Conservation (phyloP, 2,113 vertebrate genomes). For the Paradoxurus hermaphroditus region DNA sequence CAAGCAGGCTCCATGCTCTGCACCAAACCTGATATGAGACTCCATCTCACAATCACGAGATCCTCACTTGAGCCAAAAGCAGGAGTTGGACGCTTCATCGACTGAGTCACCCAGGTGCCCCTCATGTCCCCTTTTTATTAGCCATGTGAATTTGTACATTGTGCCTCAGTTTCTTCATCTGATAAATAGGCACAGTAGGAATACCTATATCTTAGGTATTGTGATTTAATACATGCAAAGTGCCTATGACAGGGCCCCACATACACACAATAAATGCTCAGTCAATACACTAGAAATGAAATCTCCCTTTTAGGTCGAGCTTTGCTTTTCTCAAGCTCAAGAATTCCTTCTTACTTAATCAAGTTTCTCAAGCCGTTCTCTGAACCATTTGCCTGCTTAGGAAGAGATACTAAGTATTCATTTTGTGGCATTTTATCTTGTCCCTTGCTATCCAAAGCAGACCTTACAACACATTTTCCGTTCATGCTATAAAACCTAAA, state of each 20-base stretch:
- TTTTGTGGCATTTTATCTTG: conserved; percentile 15
- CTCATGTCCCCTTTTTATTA: neutral
- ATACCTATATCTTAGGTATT: neutral
- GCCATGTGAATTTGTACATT: neutral
- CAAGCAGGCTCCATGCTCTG: too few species aligned
- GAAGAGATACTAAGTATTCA: neutral
- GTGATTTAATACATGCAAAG: neutral
- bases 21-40: too few species aligned
- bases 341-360: neutral
- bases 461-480: neutral
- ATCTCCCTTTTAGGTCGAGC: neutral
- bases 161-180: neutral
- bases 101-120: too few species aligned
- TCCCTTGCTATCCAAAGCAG: neutral
- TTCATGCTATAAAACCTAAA: conserved; percentile 23
- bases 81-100: too few species aligned
- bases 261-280: neutral
- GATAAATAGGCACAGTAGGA: neutral
- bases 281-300: neutral
- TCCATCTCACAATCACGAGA: too few species aligned
- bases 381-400: neutral
- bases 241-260: neutral
- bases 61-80: too few species aligned
- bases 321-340: neutral
- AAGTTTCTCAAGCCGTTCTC: neutral